phyloP scores from a whole-genome alignment of 2,797 vertebrate species.

The Sphenodon punctatus region DNA sequence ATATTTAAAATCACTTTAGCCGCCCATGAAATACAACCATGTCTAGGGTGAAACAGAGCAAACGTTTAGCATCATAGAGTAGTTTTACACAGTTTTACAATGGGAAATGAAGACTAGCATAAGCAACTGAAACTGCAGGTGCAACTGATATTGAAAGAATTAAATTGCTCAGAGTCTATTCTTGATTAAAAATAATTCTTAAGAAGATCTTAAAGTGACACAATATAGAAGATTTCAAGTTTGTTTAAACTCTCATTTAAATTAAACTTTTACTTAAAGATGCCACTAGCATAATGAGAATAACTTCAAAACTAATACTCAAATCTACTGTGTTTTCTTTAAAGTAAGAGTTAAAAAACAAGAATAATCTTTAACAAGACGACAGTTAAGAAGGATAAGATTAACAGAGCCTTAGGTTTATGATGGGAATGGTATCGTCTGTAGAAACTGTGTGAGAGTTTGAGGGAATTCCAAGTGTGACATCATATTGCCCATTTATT shows the following conservation, averaged over 20 bases:
- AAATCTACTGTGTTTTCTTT: background rate
- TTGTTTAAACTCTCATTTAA: slow-evolving; percentile 21
- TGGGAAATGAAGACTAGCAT: background rate
- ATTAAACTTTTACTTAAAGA: background rate
- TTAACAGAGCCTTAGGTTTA: background rate
- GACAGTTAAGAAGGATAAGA: background rate
- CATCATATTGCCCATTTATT: rapidly evolving
- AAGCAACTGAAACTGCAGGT: background rate
- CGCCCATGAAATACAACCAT: slow-evolving; percentile 23
- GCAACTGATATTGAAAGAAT: too few relatives aligned
- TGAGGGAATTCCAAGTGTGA: background rate
- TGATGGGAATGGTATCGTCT: background rate
- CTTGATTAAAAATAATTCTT: background rate
- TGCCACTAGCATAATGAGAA: background rate
- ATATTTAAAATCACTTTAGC: slow-evolving; percentile 3
- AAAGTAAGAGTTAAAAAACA: background rate
- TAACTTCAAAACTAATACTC: background rate
- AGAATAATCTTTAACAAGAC: background rate
- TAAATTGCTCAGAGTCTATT: background rate
- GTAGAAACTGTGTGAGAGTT: background rate
- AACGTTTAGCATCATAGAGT: background rate
- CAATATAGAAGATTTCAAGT: slow-evolving; percentile 3
- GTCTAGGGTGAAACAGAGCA: slow-evolving; percentile 26
- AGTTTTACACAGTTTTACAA: slow-evolving; percentile 1
- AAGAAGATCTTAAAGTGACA: background rate